Base-by-base conservation (phyloP, 2,888 invertebrate genomes). In the Mimachlamys varia region DNA sequence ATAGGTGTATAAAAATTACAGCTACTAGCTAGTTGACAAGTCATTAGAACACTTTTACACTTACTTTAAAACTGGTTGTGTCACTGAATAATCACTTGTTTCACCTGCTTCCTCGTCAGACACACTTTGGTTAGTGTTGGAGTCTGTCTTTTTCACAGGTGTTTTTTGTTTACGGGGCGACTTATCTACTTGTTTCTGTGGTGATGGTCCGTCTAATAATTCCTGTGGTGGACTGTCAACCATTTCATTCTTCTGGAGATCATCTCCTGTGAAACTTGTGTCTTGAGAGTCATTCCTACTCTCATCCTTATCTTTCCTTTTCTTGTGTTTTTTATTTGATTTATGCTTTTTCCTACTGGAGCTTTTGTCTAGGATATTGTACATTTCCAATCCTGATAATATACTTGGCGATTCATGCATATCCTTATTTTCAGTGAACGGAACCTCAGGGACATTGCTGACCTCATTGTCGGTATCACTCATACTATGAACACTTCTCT, bases 261-360 rank as follows among this genome's bases (percentile, higher is more conserved):
- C 33, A 27, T 76, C 27, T 33, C 22, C 76, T 15, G 13, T 76
- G 27, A 76, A 76, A 76, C 33, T 76, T 33, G 13, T 17, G 19
- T 53, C 53, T 53, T 17, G 19, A 13, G 53, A 53, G 17, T 17
- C 53, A 76, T 76, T 76, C 4, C 27, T 76, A 33, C 13, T 13
- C 12, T 76, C 33, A 33, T 76, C 76, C 0, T 76, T 1, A 76
- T 27, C 33, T 76, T 76, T 76, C 27, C 33, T 76, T 76, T 76
- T 76, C 33, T 76, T 76, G 33, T 76, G 76, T 33, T 76, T 76
- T 76, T 76, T 76, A 76, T 76, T 27, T 33, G 76, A 76, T 76
- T 76, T 76, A 76, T 76, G 76, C 27, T 76, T 76, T 76, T 76
- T 76, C 33, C 13, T 76, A 27, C 33, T 13, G 10, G 76, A 76